Evolutionary conservation across 2,888 invertebrate genomes (phyloP).

Genomic region (Pheosia tremula): DNA sequence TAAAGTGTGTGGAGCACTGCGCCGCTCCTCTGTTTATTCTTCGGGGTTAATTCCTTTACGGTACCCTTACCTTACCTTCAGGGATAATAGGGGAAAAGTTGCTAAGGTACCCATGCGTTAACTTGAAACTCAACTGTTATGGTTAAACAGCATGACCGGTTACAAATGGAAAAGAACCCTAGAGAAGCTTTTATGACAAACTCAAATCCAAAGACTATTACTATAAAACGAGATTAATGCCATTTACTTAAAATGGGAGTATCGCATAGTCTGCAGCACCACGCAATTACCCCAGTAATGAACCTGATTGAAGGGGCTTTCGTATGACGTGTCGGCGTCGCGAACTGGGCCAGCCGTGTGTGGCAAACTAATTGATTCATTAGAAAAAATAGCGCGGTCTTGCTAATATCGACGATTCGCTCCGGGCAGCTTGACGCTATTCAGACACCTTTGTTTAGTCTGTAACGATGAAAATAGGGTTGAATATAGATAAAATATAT

Average conservation of each 20-base stretch:
- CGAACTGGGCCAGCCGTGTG: slow-evolving; percentile 25
- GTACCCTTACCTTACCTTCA: too few relatives aligned
- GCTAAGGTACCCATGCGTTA: too few relatives aligned
- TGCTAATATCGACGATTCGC: not conserved
- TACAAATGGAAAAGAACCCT: not conserved
- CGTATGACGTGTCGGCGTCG: slow-evolving; percentile 26
- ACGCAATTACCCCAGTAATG: slow-evolving; percentile 23
- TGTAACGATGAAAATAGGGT: not conserved
- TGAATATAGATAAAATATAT: not conserved
- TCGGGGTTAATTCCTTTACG: too few relatives aligned
- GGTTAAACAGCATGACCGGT: too few relatives aligned
- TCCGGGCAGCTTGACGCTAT: not conserved
- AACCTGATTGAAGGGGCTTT: slow-evolving; percentile 22
- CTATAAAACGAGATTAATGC: slow-evolving; percentile 6
- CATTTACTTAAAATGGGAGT: slow-evolving; percentile 29
- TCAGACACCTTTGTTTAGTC: slow-evolving; percentile 1
- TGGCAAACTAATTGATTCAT: slow-evolving; percentile 21
- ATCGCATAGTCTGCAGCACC: slow-evolving; percentile 24
- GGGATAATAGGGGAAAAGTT: too few relatives aligned
- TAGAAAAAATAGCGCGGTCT: slow-evolving; percentile 6
- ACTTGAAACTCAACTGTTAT: too few relatives aligned
- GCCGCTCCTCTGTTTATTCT: too few relatives aligned
- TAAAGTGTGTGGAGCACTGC: too few relatives aligned
- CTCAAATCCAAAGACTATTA: too few relatives aligned
- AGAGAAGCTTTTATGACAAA: too few relatives aligned